Evolutionary conservation across 2,113 vertebrate species (phyloP), one percentile per base, ranked within the genome.

Genomic region (Sander vitreus): DNA sequence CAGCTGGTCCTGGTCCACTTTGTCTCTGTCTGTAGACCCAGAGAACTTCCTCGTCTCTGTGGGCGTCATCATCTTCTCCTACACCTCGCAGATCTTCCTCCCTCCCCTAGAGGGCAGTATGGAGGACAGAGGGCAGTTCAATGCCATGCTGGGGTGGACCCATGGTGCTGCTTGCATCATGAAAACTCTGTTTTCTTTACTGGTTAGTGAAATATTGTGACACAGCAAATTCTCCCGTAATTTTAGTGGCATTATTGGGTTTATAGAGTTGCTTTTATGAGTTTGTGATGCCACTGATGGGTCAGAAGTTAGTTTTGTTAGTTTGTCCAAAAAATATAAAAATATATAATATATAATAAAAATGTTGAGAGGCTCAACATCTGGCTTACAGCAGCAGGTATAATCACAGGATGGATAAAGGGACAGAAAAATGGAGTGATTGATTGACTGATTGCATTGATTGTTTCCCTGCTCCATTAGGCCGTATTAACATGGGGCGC

Each of bases 71-170:
- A 96, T 96, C 91, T 97, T 97, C 92, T 96, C 96, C 84, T 97
- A 97, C 71, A 97, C 96, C 51, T 97, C 96, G 0, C 95, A 96
- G 92, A 95, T 97, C 89, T 97, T 96, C 93, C 95, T 97, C 85
- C 95, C 95, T 48, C 91, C 95, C 2, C 88, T 96, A 59, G 95
- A 97, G 94, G 96, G 93, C 55, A 95, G 91, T 65, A 96, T 96
- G 96, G 91, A 91, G 80, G 93, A 95, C 57, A 94, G 92, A 10
- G 86, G 45, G 14, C 91, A 96, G 83, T 97, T 95, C 73, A 62
- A 77, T 3, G 62, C 63, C 43, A 95, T 97, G 94, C 74, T 97
- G 88, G 94, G 91, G 0, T 96, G 93, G 92, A 96, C 95, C 51
- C 96, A 97, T 45, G 90, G 90, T 78, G 90, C 93, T 2, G 96